Percentiles rank a stretch among this genome's conserved stretches.
These are phyloP conservation scores for Bolborhynchus lineola DNA, from an alignment of 2,113 vertebrate species.

Conservation along the genomic window DNA sequence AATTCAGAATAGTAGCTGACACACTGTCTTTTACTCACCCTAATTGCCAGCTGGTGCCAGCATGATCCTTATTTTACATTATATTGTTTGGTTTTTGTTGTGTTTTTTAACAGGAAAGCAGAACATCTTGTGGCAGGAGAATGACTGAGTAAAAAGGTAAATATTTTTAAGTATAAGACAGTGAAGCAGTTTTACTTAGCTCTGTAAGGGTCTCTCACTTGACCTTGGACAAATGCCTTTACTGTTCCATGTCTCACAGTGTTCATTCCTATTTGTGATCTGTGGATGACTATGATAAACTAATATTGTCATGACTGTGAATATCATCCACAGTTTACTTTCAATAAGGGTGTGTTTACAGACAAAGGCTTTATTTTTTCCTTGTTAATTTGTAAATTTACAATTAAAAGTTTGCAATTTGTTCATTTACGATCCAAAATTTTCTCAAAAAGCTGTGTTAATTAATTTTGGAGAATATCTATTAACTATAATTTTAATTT, in stretches of 20 bases:
- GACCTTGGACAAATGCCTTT: neutral
- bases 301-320: neutral
- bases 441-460: neutral
- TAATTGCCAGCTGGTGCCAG: neutral
- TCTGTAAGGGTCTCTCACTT: neutral
- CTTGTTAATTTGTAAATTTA: neutral
- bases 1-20: slow-evolving; percentile 12
- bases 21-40: neutral
- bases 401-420: neutral
- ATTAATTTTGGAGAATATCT: neutral
- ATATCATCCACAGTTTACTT: neutral
- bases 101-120: neutral
- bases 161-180: neutral
- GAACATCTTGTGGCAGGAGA: neutral
- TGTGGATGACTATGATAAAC: neutral
- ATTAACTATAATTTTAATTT: neutral
- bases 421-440: neutral
- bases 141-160: neutral
- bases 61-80: neutral
- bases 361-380: accelerated
- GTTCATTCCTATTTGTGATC: neutral
- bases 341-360: neutral
- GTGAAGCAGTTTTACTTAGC: neutral
- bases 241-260: neutral
- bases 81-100: neutral